phyloP scores from a whole-genome alignment of 2,113 vertebrate species.

The Rhinichthys klamathensis region DNA sequence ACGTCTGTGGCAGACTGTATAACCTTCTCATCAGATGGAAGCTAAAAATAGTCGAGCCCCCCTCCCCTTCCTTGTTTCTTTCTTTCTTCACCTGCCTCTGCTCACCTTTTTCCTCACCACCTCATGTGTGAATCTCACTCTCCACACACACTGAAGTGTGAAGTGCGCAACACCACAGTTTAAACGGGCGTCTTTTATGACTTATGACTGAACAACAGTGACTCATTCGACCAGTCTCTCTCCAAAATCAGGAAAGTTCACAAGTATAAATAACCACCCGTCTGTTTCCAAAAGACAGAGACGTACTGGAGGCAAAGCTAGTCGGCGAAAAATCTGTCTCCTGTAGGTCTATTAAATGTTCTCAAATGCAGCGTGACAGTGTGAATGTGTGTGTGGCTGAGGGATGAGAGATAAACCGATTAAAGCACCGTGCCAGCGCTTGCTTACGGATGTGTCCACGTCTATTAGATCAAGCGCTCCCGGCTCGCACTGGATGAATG shows the following conservation, averaged over 20 bases:
- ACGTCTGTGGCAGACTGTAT: constrained; percentile 31
- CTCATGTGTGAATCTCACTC: constrained; percentile 18
- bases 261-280: constrained; percentile 4
- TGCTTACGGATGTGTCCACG: constrained; percentile 10
- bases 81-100: constrained; percentile 50
- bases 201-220: constrained; percentile 16
- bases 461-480: constrained; percentile 1
- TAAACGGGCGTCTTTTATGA: not conserved
- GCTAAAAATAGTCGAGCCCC: constrained; percentile 50
- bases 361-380: not conserved
- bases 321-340: not conserved
- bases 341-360: not conserved
- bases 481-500: not conserved
- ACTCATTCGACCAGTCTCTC: not conserved
- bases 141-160: constrained; percentile 2
- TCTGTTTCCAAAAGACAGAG: not conserved
- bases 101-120: constrained; percentile 52
- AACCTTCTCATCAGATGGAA: constrained; percentile 48
- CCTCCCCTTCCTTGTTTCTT: constrained; percentile 15
- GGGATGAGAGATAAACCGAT: not conserved
- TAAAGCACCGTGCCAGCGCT: not conserved
- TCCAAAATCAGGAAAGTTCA: constrained; percentile 27
- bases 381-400: not conserved
- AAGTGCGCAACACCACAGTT: constrained; percentile 1
- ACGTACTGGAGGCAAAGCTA: not conserved